These are phyloP conservation scores for Cassiopea xamachana DNA, from an alignment of 30 jellyfish, hydroid and myxozoan genomes.

Conservation along the genomic window DNA sequence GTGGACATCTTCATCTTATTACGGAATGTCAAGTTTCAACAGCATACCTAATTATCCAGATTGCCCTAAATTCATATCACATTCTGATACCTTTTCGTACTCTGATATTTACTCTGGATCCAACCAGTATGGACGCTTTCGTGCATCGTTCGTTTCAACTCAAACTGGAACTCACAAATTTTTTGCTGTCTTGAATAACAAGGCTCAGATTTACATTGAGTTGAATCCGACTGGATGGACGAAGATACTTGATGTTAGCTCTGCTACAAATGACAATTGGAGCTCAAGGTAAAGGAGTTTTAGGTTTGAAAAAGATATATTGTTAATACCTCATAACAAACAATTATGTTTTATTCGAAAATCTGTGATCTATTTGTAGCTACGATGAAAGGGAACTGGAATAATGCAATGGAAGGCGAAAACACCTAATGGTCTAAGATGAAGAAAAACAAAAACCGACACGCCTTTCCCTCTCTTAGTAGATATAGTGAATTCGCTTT, in stretches of 20 bases:
- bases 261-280: constrained; percentile 7
- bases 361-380: too few species aligned
- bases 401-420: too few species aligned
- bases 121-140: constrained; percentile 27
- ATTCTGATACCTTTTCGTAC: constrained; percentile 11
- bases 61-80: constrained; percentile 22
- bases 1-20: constrained; percentile 11
- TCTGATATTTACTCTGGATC: neutral
- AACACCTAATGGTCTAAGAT: too few species aligned
- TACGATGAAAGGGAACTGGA: too few species aligned
- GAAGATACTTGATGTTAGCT: neutral
- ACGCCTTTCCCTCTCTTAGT: too few species aligned
- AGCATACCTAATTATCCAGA: constrained; percentile 34
- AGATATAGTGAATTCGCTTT: too few species aligned
- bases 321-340: too few species aligned
- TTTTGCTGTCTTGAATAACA: constrained; percentile 9
- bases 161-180: constrained; percentile 41
- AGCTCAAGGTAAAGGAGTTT: neutral
- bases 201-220: constrained; percentile 14
- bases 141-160: constrained; percentile 25
- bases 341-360: too few species aligned
- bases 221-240: constrained; percentile 20
- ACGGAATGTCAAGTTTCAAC: neutral
- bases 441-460: too few species aligned
- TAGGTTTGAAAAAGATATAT: neutral